A percentile compares a stretch with the other conserved stretches of the same genome.
Evolutionary conservation across 2,113 vertebrate genomes (phyloP).

Genomic region (Notarius lentiginosus): DNA sequence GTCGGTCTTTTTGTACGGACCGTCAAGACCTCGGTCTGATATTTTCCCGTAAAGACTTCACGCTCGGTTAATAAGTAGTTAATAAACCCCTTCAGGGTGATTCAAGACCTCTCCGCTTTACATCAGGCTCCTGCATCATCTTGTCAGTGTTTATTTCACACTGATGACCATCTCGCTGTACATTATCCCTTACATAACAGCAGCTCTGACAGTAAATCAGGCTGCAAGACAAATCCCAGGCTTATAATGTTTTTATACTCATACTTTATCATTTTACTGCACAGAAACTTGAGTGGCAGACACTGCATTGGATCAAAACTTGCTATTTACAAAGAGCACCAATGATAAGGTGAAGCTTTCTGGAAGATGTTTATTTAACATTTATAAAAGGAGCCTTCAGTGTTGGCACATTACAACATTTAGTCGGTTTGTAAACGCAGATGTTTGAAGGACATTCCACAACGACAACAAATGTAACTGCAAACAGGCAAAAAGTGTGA

Average conservation of each 20-base stretch:
- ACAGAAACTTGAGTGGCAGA: not conserved
- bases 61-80: too few species aligned
- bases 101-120: too few species aligned
- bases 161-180: too few species aligned
- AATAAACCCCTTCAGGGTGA: too few species aligned
- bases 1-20: too few species aligned
- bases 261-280: not conserved
- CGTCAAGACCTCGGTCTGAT: too few species aligned
- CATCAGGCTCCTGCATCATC: too few species aligned
- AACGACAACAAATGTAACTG: not conserved
- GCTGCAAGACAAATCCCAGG: not conserved
- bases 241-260: not conserved
- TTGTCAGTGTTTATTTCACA: too few species aligned
- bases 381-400: not conserved
- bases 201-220: not conserved
- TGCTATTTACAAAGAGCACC: not conserved
- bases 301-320: not conserved
- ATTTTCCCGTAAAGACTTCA: too few species aligned
- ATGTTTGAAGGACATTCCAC: not conserved
- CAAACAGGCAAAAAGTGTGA: not conserved
- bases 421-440: not conserved
- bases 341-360: too few species aligned
- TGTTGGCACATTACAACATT: not conserved
- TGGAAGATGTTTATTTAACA: too few species aligned
- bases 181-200: too few species aligned